Conservation (phyloP, 2,797 vertebrate species). For the Sciurus carolinensis region DNA sequence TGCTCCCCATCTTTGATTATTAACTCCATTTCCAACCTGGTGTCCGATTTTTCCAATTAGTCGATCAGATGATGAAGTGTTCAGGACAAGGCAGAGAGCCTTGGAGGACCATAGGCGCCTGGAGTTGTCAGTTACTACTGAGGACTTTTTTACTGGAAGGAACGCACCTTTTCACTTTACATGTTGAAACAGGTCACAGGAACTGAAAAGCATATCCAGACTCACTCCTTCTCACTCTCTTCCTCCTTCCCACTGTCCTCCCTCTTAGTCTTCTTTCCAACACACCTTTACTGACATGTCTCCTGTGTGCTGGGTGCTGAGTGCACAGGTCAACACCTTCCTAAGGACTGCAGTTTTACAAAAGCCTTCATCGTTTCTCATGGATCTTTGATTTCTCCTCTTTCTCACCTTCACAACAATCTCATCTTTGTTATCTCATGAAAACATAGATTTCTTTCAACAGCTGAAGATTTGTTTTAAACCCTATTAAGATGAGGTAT, state of each 20-base stretch:
- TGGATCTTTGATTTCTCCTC: not conserved
- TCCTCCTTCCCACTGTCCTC: fast-evolving
- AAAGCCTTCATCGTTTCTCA: not conserved
- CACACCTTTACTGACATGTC: not conserved
- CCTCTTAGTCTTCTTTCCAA: not conserved
- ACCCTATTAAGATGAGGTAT: not conserved
- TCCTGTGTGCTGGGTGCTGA: not conserved
- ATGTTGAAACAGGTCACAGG: not conserved
- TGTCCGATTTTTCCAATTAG: not conserved
- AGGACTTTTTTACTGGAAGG: not conserved
- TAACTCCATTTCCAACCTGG: not conserved
- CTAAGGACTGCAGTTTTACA: not conserved
- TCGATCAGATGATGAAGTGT: not conserved
- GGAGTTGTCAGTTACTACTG: not conserved
- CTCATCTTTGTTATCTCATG: not conserved
- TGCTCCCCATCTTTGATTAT: not conserved
- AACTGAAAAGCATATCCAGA: not conserved
- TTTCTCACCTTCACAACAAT: not conserved
- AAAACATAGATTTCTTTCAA: conserved; percentile 55
- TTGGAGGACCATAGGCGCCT: not conserved
- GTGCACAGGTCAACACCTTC: not conserved
- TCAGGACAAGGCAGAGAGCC: not conserved
- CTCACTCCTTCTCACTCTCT: not conserved
- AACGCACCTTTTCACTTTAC: not conserved
- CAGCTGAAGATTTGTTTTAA: conserved; percentile 62